Base-by-base conservation (phyloP, 1,140 invertebrate genomes). In the Augochlora pura region DNA sequence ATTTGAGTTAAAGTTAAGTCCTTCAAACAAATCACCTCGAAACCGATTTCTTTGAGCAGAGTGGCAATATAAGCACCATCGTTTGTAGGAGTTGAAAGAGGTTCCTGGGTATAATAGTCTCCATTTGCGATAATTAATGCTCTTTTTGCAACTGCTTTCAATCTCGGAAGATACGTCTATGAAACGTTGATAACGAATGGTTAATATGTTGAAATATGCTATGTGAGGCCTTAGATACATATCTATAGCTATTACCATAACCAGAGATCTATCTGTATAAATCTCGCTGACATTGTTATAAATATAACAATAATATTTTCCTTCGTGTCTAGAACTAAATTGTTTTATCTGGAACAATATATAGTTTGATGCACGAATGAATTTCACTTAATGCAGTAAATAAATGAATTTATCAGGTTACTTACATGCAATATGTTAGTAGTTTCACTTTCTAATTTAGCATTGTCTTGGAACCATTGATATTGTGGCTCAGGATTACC, bases 91-190 rank as follows among this genome's bases (percentile, higher is more conserved):
- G 84, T 93, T 70, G 79, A 72, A 25, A 90, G 84, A 76, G 82
- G 70, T 65, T 81, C 80, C 0, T 90, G 87, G 74, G 87, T 57
- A 12, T 88, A 80, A 78, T 92, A 92, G 62, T 88, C 81, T 39
- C 86, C 85, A 83, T 93, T 93, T 42, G 86, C 91, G 59, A 93
- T 92, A 14, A 92, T 77, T 21, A 93, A 86, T 73, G 90, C 91
- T 71, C 91, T 80, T 81, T 93, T 93, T 68, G 86, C 90, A 16
- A 84, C 77, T 59, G 91, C 90, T 87, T 89, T 87, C 77, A 88
- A 70, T 18, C 81, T 76, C 32, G 88, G 88, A 39, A 86, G 52
- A 52, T 90, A 76, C 46, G 89, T 64, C 90, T 91, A 21, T 74
- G 38, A 25, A 23, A 75, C 65, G 82, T 74, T 64, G 16, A 46